These are phyloP conservation scores for Geotrypetes seraphini DNA, from an alignment of 2,797 vertebrate species.

Conservation along the genomic window DNA sequence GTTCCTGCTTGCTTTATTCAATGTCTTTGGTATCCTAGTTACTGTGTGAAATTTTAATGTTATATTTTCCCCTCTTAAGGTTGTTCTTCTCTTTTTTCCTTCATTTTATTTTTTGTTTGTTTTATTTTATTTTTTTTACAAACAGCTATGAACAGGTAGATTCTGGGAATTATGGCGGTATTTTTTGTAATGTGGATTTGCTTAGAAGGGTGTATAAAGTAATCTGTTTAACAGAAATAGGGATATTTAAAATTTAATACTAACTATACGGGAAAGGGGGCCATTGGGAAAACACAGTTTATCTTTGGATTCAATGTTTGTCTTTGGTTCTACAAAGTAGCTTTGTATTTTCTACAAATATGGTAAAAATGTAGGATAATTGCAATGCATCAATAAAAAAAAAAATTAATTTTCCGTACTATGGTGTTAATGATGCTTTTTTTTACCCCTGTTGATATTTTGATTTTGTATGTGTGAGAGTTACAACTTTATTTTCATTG, in stretches of 20 bases:
- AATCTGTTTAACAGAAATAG: constrained; percentile 72
- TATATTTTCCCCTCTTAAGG: constrained; percentile 49
- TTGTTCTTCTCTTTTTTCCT: constrained; percentile 56
- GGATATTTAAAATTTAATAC: constrained; percentile 79
- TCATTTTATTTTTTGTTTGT: neutral
- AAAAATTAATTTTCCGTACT: constrained; percentile 73
- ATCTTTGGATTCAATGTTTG: constrained; percentile 79
- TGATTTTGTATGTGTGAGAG: no score
- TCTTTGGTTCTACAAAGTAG: constrained; percentile 84
- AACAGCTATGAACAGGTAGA: constrained; percentile 64
- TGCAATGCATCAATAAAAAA: constrained; percentile 76
- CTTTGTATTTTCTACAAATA: constrained; percentile 80
- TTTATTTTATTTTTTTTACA: no score
- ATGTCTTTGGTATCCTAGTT: constrained; percentile 74
- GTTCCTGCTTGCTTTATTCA: constrained; percentile 59
- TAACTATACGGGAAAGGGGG: constrained; percentile 73
- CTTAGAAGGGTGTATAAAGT: constrained; percentile 70
- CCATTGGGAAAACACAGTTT: constrained; percentile 77
- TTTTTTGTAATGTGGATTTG: constrained; percentile 74
- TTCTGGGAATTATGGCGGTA: constrained; percentile 69
- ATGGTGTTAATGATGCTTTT: constrained; percentile 22
- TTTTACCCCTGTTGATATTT: constrained; percentile 14
- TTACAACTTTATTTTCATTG: no score
- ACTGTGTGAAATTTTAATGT: constrained; percentile 61
- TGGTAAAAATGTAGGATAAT: constrained; percentile 74